Evolutionary conservation across 2,888 invertebrate genomes (phyloP).

Genomic region (Penaeus monodon): DNA sequence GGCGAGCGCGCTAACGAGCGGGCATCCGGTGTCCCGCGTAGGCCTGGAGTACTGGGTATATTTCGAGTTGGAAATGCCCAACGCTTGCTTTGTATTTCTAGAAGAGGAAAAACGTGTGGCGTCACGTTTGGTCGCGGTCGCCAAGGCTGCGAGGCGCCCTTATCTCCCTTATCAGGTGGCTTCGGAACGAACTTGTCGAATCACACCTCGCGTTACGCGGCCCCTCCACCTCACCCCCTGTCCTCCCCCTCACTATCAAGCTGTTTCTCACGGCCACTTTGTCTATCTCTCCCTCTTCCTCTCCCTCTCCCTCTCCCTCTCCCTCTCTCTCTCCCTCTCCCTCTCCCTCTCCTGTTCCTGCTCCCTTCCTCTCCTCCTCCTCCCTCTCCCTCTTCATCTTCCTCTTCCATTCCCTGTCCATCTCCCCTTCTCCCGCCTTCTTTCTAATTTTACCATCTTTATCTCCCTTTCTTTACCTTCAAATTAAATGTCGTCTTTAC

Average conservation of each 20-base stretch:
- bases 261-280: background rate
- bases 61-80: too few species aligned
- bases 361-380: background rate
- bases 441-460: background rate
- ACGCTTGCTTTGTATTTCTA: too few species aligned
- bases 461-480: background rate
- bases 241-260: background rate
- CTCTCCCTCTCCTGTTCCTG: background rate
- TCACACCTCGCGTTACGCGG: too few species aligned
- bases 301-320: background rate
- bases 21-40: too few species aligned
- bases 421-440: background rate
- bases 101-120: too few species aligned
- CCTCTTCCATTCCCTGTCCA: background rate
- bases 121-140: too few species aligned
- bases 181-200: too few species aligned
- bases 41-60: too few species aligned
- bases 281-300: background rate
- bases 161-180: too few species aligned
- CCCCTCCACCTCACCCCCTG: too few species aligned
- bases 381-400: background rate
- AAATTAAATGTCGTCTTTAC: background rate
- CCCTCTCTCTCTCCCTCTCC: background rate
- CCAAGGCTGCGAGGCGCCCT: too few species aligned
- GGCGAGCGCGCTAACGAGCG: too few species aligned